Evolutionary conservation across 2,888 invertebrate genomes (phyloP), one percentile per base, ranked within the genome.

Genomic region (Oscheius sp.): DNA sequence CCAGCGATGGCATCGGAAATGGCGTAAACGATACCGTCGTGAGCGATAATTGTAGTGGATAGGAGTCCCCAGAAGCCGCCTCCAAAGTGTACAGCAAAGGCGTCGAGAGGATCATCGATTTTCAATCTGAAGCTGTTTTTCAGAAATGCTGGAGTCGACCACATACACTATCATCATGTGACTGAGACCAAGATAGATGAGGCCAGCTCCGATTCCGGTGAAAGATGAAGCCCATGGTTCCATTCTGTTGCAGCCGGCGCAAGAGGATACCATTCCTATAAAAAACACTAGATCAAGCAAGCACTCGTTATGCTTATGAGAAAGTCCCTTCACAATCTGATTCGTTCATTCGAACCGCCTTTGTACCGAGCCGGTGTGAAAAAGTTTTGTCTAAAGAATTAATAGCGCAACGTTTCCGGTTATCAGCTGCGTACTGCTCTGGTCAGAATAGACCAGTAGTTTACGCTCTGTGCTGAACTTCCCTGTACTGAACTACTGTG

Each of bases 91-190:
- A 92, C 89, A 4, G 91, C 90, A 37, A 91, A 90, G 2, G 91
- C 91, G 77, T 92, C 91, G 21, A 91, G 81, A 0, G 92, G 92
- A 80, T 92, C 92, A 79, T 92, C 92, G 35, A 88, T 81, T 75
- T 76, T 77, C 47, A 88, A 35, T 59, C 82, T 80, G 58, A 73
- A 70, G 55, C 21, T 55, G 9, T 21, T 21, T 21, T 29, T 55
- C 5, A 68, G n/a, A 33, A 11, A 60, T 32, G 2, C 13, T 21
- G 21, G 21, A 60, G n/a, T 13, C 10, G 21, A 11, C 21, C 9
- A 51, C 59, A 21, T 48, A 83, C 80, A 79, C 86, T 21, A 85
- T 73, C 81, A 90, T 82, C 29, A 88, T 29, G 74, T 80, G 85
- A 21, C 89, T 88, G 75, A 86, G 84, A 7, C 84, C 70, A 71